Evolutionary conservation across 2,888 invertebrate genomes (phyloP).

Genomic region (Petrophora chlorosata): DNA sequence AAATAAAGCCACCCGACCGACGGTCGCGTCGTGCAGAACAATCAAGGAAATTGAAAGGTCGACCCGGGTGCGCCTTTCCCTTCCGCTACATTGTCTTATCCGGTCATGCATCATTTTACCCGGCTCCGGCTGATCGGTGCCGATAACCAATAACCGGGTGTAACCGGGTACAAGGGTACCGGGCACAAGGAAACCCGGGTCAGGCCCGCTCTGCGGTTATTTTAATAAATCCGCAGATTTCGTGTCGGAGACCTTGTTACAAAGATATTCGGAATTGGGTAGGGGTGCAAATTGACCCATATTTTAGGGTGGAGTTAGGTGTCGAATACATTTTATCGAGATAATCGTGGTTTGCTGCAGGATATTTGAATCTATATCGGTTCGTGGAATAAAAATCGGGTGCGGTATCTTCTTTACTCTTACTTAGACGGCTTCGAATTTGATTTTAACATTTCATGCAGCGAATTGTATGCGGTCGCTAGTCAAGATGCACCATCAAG

Average conservation of each 20-base stretch:
- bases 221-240: conserved; percentile 55
- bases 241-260: conserved; percentile 28
- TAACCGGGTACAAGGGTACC: conserved; percentile 32
- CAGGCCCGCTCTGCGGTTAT: conserved; percentile 49
- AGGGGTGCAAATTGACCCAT: conserved; percentile 26
- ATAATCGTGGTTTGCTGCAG: conserved; percentile 13
- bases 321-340: conserved; percentile 25
- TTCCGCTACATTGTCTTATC: conserved; percentile 71
- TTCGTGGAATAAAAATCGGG: conserved; percentile 3
- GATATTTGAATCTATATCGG: conserved; percentile 20
- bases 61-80: conserved; percentile 57
- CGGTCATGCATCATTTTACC: conserved; percentile 68
- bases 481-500: conserved; percentile 3
- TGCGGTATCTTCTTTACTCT: no score
- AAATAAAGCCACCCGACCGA: conserved; percentile 51
- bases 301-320: conserved; percentile 23
- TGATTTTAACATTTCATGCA: no score
- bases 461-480: no score
- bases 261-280: conserved; percentile 20
- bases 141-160: conserved; percentile 41
- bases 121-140: conserved; percentile 48
- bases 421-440: no score
- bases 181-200: conserved; percentile 19
- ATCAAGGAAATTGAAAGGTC: conserved; percentile 79
- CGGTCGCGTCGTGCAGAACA: conserved; percentile 41